A percentile compares a stretch with the other conserved stretches of the same genome.
Conservation (phyloP, 2,797 vertebrate species). For the Falco concolor region DNA sequence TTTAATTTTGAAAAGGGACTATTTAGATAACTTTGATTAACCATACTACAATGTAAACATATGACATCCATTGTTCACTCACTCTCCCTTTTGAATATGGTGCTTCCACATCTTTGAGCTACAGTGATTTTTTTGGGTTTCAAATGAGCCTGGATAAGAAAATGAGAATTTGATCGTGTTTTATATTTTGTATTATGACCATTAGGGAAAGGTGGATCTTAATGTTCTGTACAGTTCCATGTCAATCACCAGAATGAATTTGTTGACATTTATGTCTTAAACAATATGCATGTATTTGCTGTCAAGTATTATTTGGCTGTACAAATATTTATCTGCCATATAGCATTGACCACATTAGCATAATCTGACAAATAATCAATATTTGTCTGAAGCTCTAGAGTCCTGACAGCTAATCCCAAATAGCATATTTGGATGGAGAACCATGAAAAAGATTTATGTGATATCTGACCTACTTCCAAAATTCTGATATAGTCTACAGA, state of each 20-base stretch:
- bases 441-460: neutral
- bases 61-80: neutral
- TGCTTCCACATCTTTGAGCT: neutral
- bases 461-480: neutral
- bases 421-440: neutral
- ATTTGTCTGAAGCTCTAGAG: neutral
- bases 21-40: neutral
- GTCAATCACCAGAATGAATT: neutral
- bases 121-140: neutral
- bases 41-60: neutral
- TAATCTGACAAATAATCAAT: constrained; percentile 51
- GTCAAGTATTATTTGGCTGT: neutral
- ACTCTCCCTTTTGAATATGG: neutral
- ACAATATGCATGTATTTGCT: neutral
- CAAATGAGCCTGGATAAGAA: neutral
- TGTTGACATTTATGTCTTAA: neutral
- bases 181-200: neutral
- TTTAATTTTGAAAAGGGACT: neutral
- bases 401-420: neutral
- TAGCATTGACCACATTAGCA: neutral
- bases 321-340: constrained; percentile 11
- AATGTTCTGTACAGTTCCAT: neutral
- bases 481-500: neutral
- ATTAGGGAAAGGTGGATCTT: neutral
- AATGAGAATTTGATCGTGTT: neutral